Evolutionary conservation across 2,888 invertebrate species (phyloP).

Genomic region (Podotricha telesiphe): DNA sequence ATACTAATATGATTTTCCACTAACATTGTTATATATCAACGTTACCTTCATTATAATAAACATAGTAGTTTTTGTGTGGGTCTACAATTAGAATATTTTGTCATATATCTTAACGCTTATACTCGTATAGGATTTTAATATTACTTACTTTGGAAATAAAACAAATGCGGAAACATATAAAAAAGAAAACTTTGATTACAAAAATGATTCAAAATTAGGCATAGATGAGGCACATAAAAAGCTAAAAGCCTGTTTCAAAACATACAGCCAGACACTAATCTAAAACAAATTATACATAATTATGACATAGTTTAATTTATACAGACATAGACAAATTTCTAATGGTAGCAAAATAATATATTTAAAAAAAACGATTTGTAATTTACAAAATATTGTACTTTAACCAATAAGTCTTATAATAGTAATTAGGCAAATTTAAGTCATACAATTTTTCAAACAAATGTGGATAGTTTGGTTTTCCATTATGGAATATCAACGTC

Average conservation of each 20-base stretch:
- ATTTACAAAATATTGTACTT: too few species aligned
- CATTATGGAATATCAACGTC: conserved; percentile 18
- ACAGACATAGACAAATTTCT: background rate
- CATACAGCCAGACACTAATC: too few species aligned
- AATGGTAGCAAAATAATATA: background rate
- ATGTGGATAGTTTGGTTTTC: background rate
- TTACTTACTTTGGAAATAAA: too few species aligned
- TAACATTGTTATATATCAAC: background rate
- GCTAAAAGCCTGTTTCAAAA: too few species aligned
- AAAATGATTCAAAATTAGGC: too few species aligned
- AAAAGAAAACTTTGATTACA: too few species aligned
- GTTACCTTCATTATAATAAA: background rate
- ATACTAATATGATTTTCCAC: background rate
- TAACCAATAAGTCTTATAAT: too few species aligned
- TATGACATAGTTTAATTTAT: background rate
- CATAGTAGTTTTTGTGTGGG: background rate
- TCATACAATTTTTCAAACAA: background rate
- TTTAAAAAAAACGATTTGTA: too few species aligned
- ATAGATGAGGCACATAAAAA: too few species aligned
- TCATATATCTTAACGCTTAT: too few species aligned
- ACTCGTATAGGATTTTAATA: too few species aligned
- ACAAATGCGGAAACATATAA: too few species aligned
- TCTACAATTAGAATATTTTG: background rate
- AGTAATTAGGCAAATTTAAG: background rate
- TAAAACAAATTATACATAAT: background rate